Percentiles rank a stretch among this genome's conserved stretches.
Evolutionary conservation across 2,888 invertebrate species (phyloP).

Genomic region (Gnatocerus cornutus): DNA sequence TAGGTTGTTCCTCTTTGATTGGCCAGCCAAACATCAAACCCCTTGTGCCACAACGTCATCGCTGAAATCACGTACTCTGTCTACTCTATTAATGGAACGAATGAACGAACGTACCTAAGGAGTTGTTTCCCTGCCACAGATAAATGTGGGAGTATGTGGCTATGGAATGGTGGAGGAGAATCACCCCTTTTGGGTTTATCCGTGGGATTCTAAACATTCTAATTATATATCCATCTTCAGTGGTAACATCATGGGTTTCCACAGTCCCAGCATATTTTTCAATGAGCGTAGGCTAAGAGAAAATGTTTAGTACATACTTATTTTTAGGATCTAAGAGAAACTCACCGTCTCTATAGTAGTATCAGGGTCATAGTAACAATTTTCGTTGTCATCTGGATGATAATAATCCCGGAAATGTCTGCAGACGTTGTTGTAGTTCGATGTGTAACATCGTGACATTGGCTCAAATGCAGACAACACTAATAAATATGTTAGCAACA

Average conservation of each 20-base stretch:
- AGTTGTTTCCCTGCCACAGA: conserved; percentile 38
- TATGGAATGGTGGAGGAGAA: conserved; percentile 50
- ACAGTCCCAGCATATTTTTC: conserved; percentile 28
- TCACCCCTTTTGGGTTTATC: conserved; percentile 46
- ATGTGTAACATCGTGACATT: neutral
- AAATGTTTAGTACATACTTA: neutral
- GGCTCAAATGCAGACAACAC: neutral
- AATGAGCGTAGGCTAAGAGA: conserved; percentile 21
- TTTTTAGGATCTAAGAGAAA: neutral
- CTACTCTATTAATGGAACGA: neutral
- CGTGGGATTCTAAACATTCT: conserved; percentile 44
- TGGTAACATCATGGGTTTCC: conserved; percentile 34
- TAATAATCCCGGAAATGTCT: neutral
- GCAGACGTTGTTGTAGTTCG: conserved; percentile 6
- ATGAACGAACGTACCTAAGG: conserved; percentile 30
- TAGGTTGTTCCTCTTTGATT: conserved; percentile 49
- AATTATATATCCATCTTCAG: conserved; percentile 52
- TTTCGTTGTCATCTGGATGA: conserved; percentile 1
- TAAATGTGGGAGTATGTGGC: conserved; percentile 43
- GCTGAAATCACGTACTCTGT: conserved; percentile 22
- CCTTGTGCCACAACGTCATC: conserved; percentile 43
- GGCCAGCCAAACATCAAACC: conserved; percentile 52
- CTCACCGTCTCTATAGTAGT: conserved; percentile 7
- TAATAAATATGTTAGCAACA: neutral
- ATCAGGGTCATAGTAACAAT: conserved; percentile 18